Conservation (phyloP, 2,113 vertebrate genomes). For the Calyptomena viridis region DNA sequence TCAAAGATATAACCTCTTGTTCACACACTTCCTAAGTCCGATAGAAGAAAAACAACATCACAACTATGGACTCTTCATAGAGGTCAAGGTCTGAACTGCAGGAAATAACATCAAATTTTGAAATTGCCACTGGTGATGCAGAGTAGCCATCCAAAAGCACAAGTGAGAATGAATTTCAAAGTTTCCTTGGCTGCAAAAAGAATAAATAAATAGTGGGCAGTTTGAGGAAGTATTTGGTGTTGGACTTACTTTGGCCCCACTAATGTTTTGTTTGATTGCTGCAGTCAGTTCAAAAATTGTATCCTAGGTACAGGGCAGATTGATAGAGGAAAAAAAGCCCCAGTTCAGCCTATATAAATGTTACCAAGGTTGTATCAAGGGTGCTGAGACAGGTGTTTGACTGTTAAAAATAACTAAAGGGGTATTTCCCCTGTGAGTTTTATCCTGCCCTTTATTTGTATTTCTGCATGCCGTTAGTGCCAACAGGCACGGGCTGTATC, state of each 20-base stretch:
- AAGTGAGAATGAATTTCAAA: background rate
- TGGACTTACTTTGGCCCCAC: background rate
- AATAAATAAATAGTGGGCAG: background rate
- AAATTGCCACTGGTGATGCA: background rate
- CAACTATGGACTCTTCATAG: background rate
- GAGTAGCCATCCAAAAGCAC: background rate
- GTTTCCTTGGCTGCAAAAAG: background rate
- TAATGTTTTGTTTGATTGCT: background rate
- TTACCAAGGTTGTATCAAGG: background rate
- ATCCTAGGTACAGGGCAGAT: background rate
- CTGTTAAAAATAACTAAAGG: background rate
- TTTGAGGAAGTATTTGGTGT: background rate
- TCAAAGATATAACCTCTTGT: background rate
- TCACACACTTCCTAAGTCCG: background rate
- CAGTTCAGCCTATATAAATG: rapidly evolving
- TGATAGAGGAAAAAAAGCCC: background rate
- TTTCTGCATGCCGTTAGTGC: background rate
- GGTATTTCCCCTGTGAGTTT: background rate
- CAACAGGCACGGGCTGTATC: background rate
- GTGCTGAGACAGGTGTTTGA: background rate
- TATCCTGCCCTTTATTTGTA: background rate
- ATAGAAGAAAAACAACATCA: background rate
- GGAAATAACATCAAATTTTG: background rate
- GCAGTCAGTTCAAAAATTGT: background rate
- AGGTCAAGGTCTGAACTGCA: background rate